Evolutionary conservation across 1,140 invertebrate genomes (phyloP).

Genomic region (Danaus melanippus): DNA sequence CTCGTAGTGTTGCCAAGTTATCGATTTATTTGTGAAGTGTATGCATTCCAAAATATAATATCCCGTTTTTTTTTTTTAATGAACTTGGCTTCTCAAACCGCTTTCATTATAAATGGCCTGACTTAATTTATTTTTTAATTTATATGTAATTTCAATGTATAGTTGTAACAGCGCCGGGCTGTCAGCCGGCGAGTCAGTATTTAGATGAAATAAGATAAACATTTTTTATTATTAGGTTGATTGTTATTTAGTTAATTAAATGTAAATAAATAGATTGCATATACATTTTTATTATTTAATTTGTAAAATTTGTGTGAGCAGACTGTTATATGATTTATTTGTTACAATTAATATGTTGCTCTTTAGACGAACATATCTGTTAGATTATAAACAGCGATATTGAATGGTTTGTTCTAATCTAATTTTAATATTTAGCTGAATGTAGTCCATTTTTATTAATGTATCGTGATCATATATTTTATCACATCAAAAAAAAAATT

Average conservation of each 20-base stretch:
- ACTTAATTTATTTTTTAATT: constrained; percentile 58
- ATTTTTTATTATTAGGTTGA: constrained; percentile 52
- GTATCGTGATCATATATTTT: constrained; percentile 37
- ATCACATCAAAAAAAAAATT: constrained; percentile 24
- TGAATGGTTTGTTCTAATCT: constrained; percentile 38
- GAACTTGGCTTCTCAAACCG: constrained; percentile 8
- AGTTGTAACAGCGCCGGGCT: constrained; percentile 32
- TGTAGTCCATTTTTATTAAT: constrained; percentile 11
- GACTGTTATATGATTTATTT: constrained; percentile 71
- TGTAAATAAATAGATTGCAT: constrained; percentile 69
- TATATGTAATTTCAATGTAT: constrained; percentile 25
- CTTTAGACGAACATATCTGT: constrained; percentile 60
- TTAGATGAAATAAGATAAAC: constrained; percentile 39
- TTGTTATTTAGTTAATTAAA: constrained; percentile 72
- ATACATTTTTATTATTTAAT: constrained; percentile 70
- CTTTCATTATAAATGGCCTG: constrained; percentile 21
- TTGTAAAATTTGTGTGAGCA: constrained; percentile 70
- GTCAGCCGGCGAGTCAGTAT: constrained; percentile 56
- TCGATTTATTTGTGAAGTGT: constrained; percentile 19
- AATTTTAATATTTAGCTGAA: constrained; percentile 16
- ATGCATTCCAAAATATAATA: constrained; percentile 28
- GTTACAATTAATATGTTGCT: constrained; percentile 66
- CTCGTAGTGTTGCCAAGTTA: constrained; percentile 6
- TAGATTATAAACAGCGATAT: constrained; percentile 39
- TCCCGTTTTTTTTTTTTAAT: constrained; percentile 1